Evolutionary conservation across 1,140 invertebrate species (phyloP), one percentile per base, ranked within the genome.

Genomic region (Drosophila rufa): DNA sequence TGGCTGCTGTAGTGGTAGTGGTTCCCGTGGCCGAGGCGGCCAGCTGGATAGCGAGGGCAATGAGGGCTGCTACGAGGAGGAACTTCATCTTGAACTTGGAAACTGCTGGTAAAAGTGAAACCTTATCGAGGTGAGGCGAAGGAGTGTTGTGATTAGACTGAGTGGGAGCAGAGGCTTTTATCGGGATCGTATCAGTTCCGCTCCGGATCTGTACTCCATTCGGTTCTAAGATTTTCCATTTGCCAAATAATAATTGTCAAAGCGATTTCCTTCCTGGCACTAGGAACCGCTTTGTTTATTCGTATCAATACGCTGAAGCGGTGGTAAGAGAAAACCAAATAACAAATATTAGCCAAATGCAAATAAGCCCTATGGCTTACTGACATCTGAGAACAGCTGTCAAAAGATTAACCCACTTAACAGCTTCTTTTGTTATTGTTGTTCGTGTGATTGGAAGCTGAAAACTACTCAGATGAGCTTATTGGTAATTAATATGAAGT

Each of bases 21-120:
- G 33, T 6, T 30, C 27, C 27, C 17, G 19, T 7, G 27, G 19
- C 19, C 9, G 14, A 15, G 9, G n/a, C 9, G 27, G 30, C n/a
- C 15, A 38, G 5, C n/a, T 62, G 60, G 22, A 62, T 62, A 33
- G 60, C 33, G 15, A 62, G n/a, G 12, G 33, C 60, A 27, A 64
- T 14, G 1, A 67, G 64, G 14, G 17, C 11, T n/a, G 25, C 58
- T 4, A 47, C 59, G 11, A 38, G 47, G 0, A 67, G 43, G 22
- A 12, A 67, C 43, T 67, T 67, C 58, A 67, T 67, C 11, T 67
- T 67, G 22, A 22, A 22, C 22, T 22, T 22, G 22, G 22, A 22
- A 22, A 22, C 22, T 22, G 22, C 22, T 22, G 22, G 22, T 22
- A 22, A 3, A 2, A 22, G 22, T 1, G 1, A 22, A 22, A 22